Evolutionary conservation across 2,797 vertebrate genomes (phyloP).

Genomic region (Valencia hispanica): DNA sequence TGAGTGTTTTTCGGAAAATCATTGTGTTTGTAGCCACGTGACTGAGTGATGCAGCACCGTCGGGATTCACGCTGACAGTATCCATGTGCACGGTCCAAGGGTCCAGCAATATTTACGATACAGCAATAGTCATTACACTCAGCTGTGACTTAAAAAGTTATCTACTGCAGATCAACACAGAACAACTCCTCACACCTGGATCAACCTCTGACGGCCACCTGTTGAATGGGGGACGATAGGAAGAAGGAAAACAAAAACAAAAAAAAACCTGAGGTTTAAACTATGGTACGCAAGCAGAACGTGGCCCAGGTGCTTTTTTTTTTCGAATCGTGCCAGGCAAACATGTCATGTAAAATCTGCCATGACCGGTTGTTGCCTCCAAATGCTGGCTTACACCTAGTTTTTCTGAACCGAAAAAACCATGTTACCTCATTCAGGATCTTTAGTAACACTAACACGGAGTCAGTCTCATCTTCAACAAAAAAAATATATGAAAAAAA

Average conservation of each 20-base stretch:
- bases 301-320: conserved; percentile 69
- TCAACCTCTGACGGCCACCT: conserved; percentile 42
- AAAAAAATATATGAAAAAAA: conserved; percentile 24
- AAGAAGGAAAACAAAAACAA: background rate
- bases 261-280: conserved; percentile 30
- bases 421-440: conserved; percentile 91
- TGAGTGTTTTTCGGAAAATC: conserved; percentile 44
- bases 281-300: conserved; percentile 32
- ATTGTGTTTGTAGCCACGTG: conserved; percentile 52
- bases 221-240: background rate
- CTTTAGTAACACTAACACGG: conserved; percentile 73
- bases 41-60: conserved; percentile 47
- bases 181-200: conserved; percentile 64
- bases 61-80: conserved; percentile 49
- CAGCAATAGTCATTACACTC: conserved; percentile 78
- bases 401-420: conserved; percentile 84
- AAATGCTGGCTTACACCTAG: conserved; percentile 88
- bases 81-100: conserved; percentile 63
- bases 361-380: conserved; percentile 76
- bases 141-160: conserved; percentile 63
- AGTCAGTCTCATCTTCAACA: conserved; percentile 74
- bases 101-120: conserved; percentile 82
- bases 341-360: conserved; percentile 31
- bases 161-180: conserved; percentile 54
- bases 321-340: conserved; percentile 71